Evolutionary conservation across 2,113 vertebrate species (phyloP).

Genomic region (Syrrhaptes paradoxus): DNA sequence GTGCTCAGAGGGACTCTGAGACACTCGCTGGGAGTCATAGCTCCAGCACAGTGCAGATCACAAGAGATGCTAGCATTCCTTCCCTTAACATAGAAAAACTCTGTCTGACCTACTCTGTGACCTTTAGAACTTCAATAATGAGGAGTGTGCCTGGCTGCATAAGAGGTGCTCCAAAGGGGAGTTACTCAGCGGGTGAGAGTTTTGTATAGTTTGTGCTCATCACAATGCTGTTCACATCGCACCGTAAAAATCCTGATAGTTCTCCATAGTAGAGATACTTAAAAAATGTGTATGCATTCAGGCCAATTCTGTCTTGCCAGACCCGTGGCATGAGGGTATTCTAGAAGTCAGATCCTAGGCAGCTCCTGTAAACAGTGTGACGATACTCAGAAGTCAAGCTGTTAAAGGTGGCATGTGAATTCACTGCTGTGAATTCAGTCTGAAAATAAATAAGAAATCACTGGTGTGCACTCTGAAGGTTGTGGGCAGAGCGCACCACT

Average conservation of each 20-base stretch:
- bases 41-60: neutral
- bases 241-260: neutral
- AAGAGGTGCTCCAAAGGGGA: rapidly evolving
- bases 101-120: neutral
- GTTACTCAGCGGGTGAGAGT: neutral
- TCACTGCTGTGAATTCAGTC: neutral
- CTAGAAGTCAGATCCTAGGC: neutral
- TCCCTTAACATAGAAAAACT: neutral
- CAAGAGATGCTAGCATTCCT: rapidly evolving
- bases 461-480: neutral
- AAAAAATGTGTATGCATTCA: neutral
- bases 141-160: neutral
- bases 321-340: rapidly evolving
- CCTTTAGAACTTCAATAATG: neutral
- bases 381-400: neutral
- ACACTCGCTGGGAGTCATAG: neutral
- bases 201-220: neutral
- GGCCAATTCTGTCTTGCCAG: neutral
- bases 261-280: neutral
- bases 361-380: neutral
- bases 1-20: neutral
- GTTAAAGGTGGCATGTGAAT: neutral
- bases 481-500: too few species aligned
- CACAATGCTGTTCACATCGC: rapidly evolving
- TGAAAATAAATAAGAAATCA: neutral